Evolutionary conservation across 2,888 invertebrate species (phyloP).

Genomic region (Tetanocera ferruginea): DNA sequence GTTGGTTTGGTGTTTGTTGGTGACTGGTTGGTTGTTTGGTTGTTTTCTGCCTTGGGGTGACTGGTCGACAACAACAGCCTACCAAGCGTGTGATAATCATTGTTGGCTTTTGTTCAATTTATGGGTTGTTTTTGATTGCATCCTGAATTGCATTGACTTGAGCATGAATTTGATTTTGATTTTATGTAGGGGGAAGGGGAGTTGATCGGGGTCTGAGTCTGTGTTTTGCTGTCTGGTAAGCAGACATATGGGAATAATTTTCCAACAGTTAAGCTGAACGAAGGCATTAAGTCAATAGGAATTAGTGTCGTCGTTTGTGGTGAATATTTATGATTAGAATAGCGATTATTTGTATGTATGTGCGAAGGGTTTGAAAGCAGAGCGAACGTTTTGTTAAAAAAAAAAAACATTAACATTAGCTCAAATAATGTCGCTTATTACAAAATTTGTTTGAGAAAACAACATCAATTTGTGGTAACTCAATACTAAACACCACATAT

Average conservation of each 20-base stretch:
- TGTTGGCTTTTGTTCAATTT: slow-evolving; percentile 47
- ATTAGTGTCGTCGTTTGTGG: slow-evolving; percentile 42
- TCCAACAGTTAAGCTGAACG: slow-evolving; percentile 56
- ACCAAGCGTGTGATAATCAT: slow-evolving; percentile 41
- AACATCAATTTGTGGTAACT: too few relatives aligned
- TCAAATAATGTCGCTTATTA: too few relatives aligned
- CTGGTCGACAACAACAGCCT: not conserved
- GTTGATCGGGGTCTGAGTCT: not conserved
- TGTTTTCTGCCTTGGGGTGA: not conserved
- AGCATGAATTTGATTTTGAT: not conserved
- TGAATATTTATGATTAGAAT: slow-evolving; percentile 28
- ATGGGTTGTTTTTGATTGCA: slow-evolving; percentile 45
- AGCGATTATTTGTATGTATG: slow-evolving; percentile 7
- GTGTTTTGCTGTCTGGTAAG: slow-evolving; percentile 32
- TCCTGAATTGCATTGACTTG: slow-evolving; percentile 3
- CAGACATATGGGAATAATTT: slow-evolving; percentile 65
- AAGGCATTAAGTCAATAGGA: slow-evolving; percentile 46
- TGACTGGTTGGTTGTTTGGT: not conserved
- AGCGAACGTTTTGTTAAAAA: too few relatives aligned
- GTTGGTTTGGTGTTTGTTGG: not conserved
- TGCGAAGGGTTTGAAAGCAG: slow-evolving; percentile 11
- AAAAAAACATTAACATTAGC: too few relatives aligned
- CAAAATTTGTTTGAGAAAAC: too few relatives aligned
- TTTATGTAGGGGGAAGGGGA: not conserved
- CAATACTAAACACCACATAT: too few relatives aligned